Percentiles rank a stretch among this genome's conserved stretches.
phyloP scores from a whole-genome alignment of 1,140 invertebrate genomes.

The Aphis gossypii region DNA sequence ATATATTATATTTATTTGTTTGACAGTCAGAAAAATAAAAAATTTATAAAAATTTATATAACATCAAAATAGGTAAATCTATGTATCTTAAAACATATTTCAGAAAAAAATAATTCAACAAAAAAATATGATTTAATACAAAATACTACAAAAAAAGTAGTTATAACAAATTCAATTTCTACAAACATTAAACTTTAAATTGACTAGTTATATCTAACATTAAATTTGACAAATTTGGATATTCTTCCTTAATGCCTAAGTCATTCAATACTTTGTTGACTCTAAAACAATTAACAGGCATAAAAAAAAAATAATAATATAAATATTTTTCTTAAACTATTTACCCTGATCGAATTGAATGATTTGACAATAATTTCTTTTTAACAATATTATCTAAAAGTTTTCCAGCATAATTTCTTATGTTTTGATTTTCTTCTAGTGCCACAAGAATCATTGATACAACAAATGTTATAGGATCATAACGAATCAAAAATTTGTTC shows the following conservation, averaged over 20 bases:
- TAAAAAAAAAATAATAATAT: not conserved
- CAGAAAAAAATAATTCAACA: not conserved
- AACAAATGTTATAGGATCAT: not conserved
- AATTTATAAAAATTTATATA: not conserved
- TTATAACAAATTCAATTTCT: no score
- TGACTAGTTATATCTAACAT: not conserved
- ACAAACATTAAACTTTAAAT: not conserved
- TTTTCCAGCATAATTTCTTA: not conserved
- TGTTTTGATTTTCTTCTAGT: not conserved
- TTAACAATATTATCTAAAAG: not conserved
- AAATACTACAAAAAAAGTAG: no score
- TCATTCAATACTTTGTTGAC: not conserved
- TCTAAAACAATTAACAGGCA: not conserved
- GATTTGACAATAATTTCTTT: not conserved
- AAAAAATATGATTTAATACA: not conserved
- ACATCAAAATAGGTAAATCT: no score
- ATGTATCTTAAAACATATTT: no score
- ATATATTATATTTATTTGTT: not conserved
- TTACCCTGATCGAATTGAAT: not conserved
- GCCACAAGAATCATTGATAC: not conserved
- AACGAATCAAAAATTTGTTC: not conserved
- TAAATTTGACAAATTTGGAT: not conserved
- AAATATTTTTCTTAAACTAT: not conserved
- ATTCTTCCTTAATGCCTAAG: not conserved
- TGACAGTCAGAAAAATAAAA: not conserved